These are phyloP conservation scores for Papilio protenor DNA, from an alignment of 2,888 invertebrate genomes.

Conservation along the genomic window DNA sequence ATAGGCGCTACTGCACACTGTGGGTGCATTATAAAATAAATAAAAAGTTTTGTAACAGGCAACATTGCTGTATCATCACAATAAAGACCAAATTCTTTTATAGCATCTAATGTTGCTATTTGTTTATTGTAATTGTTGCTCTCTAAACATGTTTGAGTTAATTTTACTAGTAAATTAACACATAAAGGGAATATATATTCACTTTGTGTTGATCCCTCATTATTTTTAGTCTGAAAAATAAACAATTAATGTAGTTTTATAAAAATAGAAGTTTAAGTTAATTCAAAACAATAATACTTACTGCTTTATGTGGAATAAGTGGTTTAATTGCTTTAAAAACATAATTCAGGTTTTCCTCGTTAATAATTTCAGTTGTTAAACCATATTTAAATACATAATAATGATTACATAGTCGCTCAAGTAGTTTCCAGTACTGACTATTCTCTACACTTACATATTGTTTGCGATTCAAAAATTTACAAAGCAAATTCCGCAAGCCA, in stretches of 20 bases:
- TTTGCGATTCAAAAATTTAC: constrained; percentile 71
- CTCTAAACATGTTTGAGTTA: constrained; percentile 78
- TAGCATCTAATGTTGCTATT: constrained; percentile 79
- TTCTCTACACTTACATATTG: constrained; percentile 62
- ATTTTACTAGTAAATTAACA: constrained; percentile 74
- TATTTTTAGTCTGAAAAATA: constrained; percentile 57
- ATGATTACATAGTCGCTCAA: constrained; percentile 67
- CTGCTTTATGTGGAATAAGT: constrained; percentile 56
- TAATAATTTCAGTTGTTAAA: constrained; percentile 61
- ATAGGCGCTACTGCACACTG: constrained; percentile 83
- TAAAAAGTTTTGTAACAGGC: constrained; percentile 79
- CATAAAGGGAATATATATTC: constrained; percentile 66
- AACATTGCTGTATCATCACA: constrained; percentile 70
- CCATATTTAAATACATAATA: constrained; percentile 71
- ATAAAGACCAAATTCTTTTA: constrained; percentile 79
- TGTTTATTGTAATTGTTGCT: constrained; percentile 81
- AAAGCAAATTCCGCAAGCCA: constrained; percentile 63
- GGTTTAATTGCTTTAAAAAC: constrained; percentile 66
- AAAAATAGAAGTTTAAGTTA: constrained; percentile 18
- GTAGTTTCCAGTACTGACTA: constrained; percentile 65
- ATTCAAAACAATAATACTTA: constrained; percentile 49
- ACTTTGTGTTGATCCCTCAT: constrained; percentile 63
- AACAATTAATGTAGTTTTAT: no score
- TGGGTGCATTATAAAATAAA: constrained; percentile 86
- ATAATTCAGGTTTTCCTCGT: constrained; percentile 62